Conservation (phyloP, 2,797 vertebrate genomes). For the Poeciliopsis presidionis region DNA sequence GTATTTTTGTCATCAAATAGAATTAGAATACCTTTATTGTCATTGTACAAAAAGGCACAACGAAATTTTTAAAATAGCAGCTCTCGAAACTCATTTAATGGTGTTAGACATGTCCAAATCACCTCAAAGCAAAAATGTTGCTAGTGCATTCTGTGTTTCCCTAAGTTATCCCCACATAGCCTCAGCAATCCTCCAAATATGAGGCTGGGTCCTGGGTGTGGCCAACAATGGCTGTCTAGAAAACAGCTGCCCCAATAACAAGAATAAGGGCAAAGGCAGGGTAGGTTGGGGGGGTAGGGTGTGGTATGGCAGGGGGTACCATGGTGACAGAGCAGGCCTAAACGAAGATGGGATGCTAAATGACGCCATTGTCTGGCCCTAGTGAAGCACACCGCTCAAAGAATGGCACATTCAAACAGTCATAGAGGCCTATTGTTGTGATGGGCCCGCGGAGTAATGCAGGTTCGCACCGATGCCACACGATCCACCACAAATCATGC, state of each 20-base stretch:
- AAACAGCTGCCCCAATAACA: constrained; percentile 68
- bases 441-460: constrained; percentile 41
- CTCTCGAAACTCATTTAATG: not conserved
- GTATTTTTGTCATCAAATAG: not conserved
- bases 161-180: constrained; percentile 7
- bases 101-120: not conserved
- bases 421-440: constrained; percentile 81
- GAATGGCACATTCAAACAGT: constrained; percentile 81
- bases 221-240: constrained; percentile 55
- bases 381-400: constrained; percentile 81
- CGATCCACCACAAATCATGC: constrained; percentile 38
- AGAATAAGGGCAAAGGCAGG: constrained; percentile 71
- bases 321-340: constrained; percentile 74
- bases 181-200: constrained; percentile 54
- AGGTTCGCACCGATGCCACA: constrained; percentile 62
- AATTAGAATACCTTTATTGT: too few species aligned
- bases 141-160: not conserved
- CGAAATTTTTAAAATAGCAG: too few species aligned
- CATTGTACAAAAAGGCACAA: too few species aligned
- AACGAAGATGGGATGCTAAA: constrained; percentile 79
- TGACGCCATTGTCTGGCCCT: constrained; percentile 83
- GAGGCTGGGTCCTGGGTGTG: constrained; percentile 57
- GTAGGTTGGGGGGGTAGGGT: constrained; percentile 71
- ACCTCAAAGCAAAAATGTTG: not conserved
- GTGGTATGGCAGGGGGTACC: constrained; percentile 68